Evolutionary conservation across 2,797 vertebrate genomes (phyloP).

Genomic region (Tokudaia muenninki): DNA sequence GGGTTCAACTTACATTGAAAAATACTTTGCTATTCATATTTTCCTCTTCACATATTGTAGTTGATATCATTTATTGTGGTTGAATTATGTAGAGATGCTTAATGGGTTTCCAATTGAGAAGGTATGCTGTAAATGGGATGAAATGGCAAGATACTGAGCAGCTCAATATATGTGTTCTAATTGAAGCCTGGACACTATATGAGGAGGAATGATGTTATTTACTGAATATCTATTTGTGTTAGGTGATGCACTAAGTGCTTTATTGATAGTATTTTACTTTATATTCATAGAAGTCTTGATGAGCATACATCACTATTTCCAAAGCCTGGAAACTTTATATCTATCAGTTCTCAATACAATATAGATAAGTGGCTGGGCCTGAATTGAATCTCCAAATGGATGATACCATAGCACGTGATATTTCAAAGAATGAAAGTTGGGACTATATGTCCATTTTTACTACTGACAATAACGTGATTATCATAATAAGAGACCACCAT

Average conservation of each 20-base stretch:
- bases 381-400: not conserved
- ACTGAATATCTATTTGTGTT: not conserved
- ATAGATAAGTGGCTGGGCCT: not conserved
- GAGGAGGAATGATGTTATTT: not conserved
- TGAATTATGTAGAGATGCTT: not conserved
- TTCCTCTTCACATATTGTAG: not conserved
- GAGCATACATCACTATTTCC: not conserved
- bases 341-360: not conserved
- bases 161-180: not conserved
- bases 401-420: not conserved
- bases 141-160: not conserved
- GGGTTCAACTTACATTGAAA: not conserved
- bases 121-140: not conserved
- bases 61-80: not conserved
- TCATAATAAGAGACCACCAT: not conserved
- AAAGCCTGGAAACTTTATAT: not conserved
- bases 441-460: not conserved
- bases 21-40: not conserved
- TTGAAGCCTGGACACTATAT: not conserved
- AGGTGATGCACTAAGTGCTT: not conserved
- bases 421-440: not conserved
- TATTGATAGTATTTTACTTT: slow-evolving; percentile 42
- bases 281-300: not conserved
- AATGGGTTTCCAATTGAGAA: not conserved
- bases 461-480: not conserved